Percentiles rank a stretch among this genome's conserved stretches.
Evolutionary conservation across 1,140 invertebrate genomes (phyloP).

Genomic region (Physella acuta): DNA sequence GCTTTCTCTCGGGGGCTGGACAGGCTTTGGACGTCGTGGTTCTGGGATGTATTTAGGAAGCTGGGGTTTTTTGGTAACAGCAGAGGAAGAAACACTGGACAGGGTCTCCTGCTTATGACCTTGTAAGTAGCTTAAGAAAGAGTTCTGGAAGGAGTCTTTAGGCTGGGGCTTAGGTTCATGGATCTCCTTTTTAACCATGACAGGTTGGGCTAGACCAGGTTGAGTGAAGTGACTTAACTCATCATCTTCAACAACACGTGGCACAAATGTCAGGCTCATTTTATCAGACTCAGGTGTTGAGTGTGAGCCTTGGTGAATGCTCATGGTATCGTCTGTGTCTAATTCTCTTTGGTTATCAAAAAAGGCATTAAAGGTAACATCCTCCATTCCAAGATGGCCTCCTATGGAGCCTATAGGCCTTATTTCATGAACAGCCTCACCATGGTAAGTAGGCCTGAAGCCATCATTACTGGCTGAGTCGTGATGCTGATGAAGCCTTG

Average conservation of each 20-base stretch:
- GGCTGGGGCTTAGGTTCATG: constrained; percentile 10
- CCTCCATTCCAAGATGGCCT: constrained; percentile 5
- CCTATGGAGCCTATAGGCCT: background rate
- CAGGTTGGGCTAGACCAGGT: constrained; percentile 15
- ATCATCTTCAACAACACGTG: constrained; percentile 32
- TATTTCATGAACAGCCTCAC: constrained; percentile 17
- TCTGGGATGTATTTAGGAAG: constrained; percentile 56
- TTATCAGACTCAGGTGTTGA: constrained; percentile 20
- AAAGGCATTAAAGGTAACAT: constrained; percentile 16
- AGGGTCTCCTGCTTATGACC: constrained; percentile 58
- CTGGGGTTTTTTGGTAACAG: constrained; percentile 49
- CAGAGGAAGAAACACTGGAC: constrained; percentile 51
- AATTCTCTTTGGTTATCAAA: constrained; percentile 7
- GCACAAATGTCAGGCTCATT: constrained; percentile 19
- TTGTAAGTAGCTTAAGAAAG: constrained; percentile 54
- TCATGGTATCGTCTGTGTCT: background rate
- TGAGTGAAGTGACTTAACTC: constrained; percentile 30
- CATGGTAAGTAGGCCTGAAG: constrained; percentile 20
- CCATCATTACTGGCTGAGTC: background rate
- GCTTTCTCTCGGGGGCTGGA: constrained; percentile 20
- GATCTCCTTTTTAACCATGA: background rate
- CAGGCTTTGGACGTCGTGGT: constrained; percentile 36
- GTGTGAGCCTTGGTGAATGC: background rate
- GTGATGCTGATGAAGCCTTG: constrained; percentile 11
- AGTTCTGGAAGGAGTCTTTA: constrained; percentile 46